Evolutionary conservation across 2,888 invertebrate species (phyloP).

Genomic region (Thereva nobilitata): DNA sequence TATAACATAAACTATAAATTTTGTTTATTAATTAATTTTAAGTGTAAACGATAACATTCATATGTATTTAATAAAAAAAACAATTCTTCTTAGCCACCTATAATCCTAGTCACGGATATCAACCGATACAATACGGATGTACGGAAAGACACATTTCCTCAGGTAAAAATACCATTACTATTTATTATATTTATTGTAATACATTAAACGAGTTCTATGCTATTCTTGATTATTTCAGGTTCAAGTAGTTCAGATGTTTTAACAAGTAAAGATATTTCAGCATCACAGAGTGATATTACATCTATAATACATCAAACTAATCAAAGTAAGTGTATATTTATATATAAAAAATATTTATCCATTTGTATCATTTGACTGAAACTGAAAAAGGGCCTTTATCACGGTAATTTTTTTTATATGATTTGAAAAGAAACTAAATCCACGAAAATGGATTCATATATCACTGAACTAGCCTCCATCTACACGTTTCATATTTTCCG

Average conservation of each 20-base stretch:
- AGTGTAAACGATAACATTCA: too few relatives aligned
- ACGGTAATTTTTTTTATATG: too few relatives aligned
- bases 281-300: slow-evolving; percentile 59
- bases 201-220: not conserved
- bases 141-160: slow-evolving; percentile 58
- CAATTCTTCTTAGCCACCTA: slow-evolving; percentile 51
- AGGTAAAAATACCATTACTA: slow-evolving; percentile 41
- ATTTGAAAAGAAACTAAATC: too few relatives aligned
- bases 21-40: not conserved
- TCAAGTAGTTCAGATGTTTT: slow-evolving; percentile 59
- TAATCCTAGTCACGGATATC: slow-evolving; percentile 59
- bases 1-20: too few relatives aligned
- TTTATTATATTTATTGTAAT: not conserved
- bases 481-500: too few relatives aligned
- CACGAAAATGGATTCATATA: too few relatives aligned
- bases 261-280: slow-evolving; percentile 59
- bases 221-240: slow-evolving; percentile 44
- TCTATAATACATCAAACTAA: slow-evolving; percentile 59
- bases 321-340: slow-evolving; percentile 49
- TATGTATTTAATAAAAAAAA: not conserved
- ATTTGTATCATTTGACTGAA: too few relatives aligned
- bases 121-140: slow-evolving; percentile 58
- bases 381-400: too few relatives aligned
- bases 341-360: too few relatives aligned
- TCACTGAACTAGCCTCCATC: too few relatives aligned